phyloP scores from a whole-genome alignment of 2,888 invertebrate species.

The Cheilosia pagana region DNA sequence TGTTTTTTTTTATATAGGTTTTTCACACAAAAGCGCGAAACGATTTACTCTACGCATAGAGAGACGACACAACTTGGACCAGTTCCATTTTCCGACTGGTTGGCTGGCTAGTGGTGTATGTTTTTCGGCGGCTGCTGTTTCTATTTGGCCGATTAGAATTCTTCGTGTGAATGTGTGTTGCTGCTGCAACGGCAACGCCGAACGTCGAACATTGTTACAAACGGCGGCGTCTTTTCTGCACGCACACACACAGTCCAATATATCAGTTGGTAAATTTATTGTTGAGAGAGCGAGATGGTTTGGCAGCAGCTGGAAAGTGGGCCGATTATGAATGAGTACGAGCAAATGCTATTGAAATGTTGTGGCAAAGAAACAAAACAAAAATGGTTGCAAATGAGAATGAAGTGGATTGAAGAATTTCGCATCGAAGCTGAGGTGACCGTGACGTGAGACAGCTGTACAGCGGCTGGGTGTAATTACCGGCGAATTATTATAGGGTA shows the following conservation, averaged over 20 bases:
- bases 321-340: slow-evolving; percentile 9
- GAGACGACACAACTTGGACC: slow-evolving; percentile 63
- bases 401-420: background rate
- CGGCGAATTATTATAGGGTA: slow-evolving; percentile 34
- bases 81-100: slow-evolving; percentile 71
- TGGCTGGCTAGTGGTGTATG: slow-evolving; percentile 54
- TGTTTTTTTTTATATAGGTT: background rate
- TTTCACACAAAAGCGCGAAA: slow-evolving; percentile 55
- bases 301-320: slow-evolving; percentile 43
- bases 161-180: slow-evolving; percentile 10
- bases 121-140: slow-evolving; percentile 39
- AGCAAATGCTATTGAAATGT: slow-evolving; percentile 5
- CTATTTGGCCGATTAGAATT: slow-evolving; percentile 45
- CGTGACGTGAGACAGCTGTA: slow-evolving; percentile 1
- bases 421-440: background rate
- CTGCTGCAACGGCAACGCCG: slow-evolving; percentile 33
- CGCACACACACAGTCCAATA: slow-evolving; percentile 26
- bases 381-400: slow-evolving; percentile 53
- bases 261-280: slow-evolving; percentile 12
- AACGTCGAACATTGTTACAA: background rate
- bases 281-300: slow-evolving; percentile 36
- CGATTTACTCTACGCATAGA: slow-evolving; percentile 18
- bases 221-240: slow-evolving; percentile 60
- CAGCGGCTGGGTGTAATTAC: slow-evolving; percentile 30
- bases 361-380: slow-evolving; percentile 61